phyloP scores from a whole-genome alignment of 2,113 vertebrate genomes.

The Coptodon rendalli region DNA sequence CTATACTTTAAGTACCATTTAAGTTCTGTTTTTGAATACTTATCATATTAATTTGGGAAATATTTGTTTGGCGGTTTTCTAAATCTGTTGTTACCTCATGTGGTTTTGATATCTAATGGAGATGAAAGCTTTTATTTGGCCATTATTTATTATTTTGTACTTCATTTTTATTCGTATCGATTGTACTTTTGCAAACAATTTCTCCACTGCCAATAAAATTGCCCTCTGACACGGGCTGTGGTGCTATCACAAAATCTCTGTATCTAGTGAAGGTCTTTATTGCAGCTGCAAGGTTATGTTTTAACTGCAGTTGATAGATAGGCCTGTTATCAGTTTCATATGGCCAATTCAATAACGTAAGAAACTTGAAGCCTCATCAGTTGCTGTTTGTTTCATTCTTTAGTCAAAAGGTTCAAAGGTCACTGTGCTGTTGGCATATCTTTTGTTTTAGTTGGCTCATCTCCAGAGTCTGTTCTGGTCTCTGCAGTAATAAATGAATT shows the following conservation, averaged over 20 bases:
- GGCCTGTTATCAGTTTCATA: not conserved
- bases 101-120: not conserved
- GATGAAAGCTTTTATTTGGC: conserved; percentile 16
- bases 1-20: not conserved
- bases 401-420: not conserved
- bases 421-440: not conserved
- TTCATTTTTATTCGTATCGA: conserved; percentile 35
- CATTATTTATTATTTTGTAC: conserved; percentile 23
- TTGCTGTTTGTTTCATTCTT: not conserved
- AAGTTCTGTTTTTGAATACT: not conserved
- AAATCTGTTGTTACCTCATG: conserved; percentile 16
- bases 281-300: not conserved
- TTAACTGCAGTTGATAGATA: not conserved
- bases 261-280: not conserved
- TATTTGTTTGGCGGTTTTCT: not conserved
- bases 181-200: conserved; percentile 22
- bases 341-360: not conserved
- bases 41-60: not conserved
- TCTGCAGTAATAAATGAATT: not conserved
- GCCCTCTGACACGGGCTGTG: conserved; percentile 33
- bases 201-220: conserved; percentile 47
- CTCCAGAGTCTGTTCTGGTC: not conserved
- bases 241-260: conserved; percentile 36
- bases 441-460: not conserved
- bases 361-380: not conserved